Evolutionary conservation across 2,113 vertebrate species (phyloP).

Genomic region (Urocolius indicus): DNA sequence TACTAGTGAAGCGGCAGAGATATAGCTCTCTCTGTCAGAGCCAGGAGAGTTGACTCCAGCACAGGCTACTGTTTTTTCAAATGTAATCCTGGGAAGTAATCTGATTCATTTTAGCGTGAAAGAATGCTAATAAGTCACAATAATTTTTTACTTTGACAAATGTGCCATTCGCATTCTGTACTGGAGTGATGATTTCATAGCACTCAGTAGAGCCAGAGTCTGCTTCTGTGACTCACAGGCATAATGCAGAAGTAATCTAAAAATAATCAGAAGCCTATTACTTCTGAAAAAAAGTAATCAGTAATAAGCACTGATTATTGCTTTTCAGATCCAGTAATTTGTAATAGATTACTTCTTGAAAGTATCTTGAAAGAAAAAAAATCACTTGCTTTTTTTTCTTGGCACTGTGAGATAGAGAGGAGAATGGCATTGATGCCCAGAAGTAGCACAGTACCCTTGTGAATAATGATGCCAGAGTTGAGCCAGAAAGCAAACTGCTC

Average conservation of each 20-base stretch:
- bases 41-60: neutral
- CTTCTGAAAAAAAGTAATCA: constrained; percentile 72
- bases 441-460: neutral
- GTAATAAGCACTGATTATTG: constrained; percentile 69
- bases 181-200: constrained; percentile 61
- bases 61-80: constrained; percentile 40
- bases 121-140: constrained; percentile 51
- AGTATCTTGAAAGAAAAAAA: constrained; percentile 52
- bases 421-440: neutral
- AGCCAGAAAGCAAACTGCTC: constrained; percentile 4
- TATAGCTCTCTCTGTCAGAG: neutral
- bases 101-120: constrained; percentile 11
- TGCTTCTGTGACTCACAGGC: constrained; percentile 52
- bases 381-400: constrained; percentile 21
- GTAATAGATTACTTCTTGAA: constrained; percentile 69
- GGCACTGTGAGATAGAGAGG: neutral
- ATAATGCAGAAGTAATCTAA: constrained; percentile 63
- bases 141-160: constrained; percentile 63
- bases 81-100: constrained; percentile 47
- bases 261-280: constrained; percentile 66
- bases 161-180: constrained; percentile 6
- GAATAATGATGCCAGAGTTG: neutral
- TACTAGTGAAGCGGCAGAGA: neutral
- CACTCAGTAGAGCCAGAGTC: constrained; percentile 28
- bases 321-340: constrained; percentile 68